Conservation (phyloP, 2,113 vertebrate genomes). For the Actenoides lindsayi region DNA sequence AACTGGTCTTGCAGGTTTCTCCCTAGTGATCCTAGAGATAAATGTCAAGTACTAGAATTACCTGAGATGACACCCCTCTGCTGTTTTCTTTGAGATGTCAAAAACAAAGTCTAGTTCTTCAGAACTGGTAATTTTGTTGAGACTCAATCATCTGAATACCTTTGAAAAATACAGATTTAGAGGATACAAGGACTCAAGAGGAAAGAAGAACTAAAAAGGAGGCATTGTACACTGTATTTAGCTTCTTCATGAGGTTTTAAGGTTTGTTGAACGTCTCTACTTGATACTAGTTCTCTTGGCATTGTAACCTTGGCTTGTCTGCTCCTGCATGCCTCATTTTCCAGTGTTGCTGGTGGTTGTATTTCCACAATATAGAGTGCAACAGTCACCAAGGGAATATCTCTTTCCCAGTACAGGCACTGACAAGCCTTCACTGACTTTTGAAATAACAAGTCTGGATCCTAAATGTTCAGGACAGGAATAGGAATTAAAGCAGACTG, state of each 20-base stretch:
- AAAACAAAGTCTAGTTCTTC: background rate
- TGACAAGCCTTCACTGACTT: background rate
- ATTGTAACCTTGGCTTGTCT: background rate
- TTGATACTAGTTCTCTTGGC: background rate
- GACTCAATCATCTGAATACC: background rate
- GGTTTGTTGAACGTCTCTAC: background rate
- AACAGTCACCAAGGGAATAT: background rate
- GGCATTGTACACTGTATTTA: background rate
- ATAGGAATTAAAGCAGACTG: background rate
- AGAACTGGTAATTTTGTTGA: background rate
- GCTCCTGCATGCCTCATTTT: background rate
- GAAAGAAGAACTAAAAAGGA: background rate
- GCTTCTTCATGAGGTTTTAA: background rate
- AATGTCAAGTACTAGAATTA: background rate
- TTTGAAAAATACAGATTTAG: background rate
- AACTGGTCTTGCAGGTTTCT: background rate
- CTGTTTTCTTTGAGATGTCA: background rate
- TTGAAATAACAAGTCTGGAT: background rate
- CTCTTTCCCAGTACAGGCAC: background rate
- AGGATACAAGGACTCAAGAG: background rate
- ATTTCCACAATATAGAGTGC: background rate
- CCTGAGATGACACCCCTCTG: background rate
- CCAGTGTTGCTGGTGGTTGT: background rate
- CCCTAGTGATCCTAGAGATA: background rate
- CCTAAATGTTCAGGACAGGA: background rate